Percentiles rank a stretch among this genome's conserved stretches.
These are phyloP conservation scores for Diploptera punctata DNA, from an alignment of 2,888 invertebrate species.

Conservation along the genomic window DNA sequence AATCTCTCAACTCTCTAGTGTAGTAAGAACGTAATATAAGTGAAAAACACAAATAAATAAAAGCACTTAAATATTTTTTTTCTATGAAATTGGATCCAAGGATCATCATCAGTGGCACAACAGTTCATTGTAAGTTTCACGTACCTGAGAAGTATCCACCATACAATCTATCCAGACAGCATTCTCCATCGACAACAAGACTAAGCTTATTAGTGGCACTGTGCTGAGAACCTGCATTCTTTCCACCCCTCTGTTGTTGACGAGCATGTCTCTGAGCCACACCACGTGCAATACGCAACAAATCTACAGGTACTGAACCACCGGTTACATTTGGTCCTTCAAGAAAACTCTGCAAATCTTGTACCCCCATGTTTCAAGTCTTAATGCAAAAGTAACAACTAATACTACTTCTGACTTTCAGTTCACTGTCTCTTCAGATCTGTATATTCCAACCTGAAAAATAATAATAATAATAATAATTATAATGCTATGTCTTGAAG, in stretches of 20 bases:
- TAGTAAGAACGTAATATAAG: too few relatives aligned
- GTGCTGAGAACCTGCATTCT: slow-evolving; percentile 49
- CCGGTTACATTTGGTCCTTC: slow-evolving; percentile 74
- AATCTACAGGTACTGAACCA: slow-evolving; percentile 75
- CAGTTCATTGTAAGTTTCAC: too few relatives aligned
- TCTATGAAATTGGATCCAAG: too few relatives aligned
- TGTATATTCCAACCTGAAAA: not conserved
- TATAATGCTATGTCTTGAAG: not conserved
- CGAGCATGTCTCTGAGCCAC: slow-evolving; percentile 61
- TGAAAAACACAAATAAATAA: too few relatives aligned
- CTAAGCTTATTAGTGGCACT: slow-evolving; percentile 56
- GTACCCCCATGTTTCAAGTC: slow-evolving; percentile 71
- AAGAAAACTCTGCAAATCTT: slow-evolving; percentile 81
- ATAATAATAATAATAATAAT: not conserved
- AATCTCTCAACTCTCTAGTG: too few relatives aligned
- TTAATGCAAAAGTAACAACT: not conserved
- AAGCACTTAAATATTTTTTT: too few relatives aligned
- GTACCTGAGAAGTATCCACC: slow-evolving; percentile 90
- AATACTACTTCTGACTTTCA: not conserved
- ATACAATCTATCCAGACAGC: slow-evolving; percentile 88
- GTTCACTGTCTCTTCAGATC: not conserved
- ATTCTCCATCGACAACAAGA: slow-evolving; percentile 88
- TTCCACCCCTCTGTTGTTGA: slow-evolving; percentile 49
- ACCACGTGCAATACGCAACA: slow-evolving; percentile 76
- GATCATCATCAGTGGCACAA: too few relatives aligned